These are phyloP conservation scores for Nowickia ferox DNA, from an alignment of 2,888 invertebrate genomes.

Conservation along the genomic window DNA sequence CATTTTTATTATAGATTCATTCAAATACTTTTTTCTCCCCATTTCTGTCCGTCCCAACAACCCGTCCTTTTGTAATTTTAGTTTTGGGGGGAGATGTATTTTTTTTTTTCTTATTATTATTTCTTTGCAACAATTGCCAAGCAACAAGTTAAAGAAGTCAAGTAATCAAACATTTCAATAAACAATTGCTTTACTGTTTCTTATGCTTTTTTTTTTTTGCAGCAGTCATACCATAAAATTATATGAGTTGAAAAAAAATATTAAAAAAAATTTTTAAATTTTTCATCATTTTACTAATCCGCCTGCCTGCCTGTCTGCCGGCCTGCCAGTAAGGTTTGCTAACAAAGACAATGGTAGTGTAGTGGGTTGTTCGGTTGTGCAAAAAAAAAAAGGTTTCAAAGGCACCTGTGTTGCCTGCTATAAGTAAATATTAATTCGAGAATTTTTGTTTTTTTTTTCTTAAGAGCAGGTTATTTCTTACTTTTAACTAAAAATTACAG, in stretches of 20 bases:
- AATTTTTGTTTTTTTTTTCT: slow-evolving; percentile 54
- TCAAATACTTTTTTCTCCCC: slow-evolving; percentile 52
- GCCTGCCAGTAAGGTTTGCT: slow-evolving; percentile 7
- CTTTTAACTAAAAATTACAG: slow-evolving; percentile 45
- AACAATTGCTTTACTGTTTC: slow-evolving; percentile 58
- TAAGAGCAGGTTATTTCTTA: slow-evolving; percentile 57
- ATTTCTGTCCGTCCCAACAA: slow-evolving; percentile 15
- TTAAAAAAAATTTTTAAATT: slow-evolving; percentile 33
- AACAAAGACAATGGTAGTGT: slow-evolving; percentile 57
- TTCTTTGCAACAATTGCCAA: slow-evolving; percentile 62
- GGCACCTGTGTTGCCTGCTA: slow-evolving; percentile 55
- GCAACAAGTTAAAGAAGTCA: slow-evolving; percentile 71
- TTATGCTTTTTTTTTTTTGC: neutral
- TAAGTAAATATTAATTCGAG: slow-evolving; percentile 65
- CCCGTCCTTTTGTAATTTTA: slow-evolving; percentile 13
- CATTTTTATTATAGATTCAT: slow-evolving; percentile 71
- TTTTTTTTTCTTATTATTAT: slow-evolving; percentile 37
- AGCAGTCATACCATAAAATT: slow-evolving; percentile 57
- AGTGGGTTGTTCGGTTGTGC: slow-evolving; percentile 24
- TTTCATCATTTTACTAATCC: slow-evolving; percentile 69
- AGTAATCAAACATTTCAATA: slow-evolving; percentile 73
- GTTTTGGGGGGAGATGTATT: neutral
- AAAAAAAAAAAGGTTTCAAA: slow-evolving; percentile 23
- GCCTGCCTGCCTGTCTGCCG: slow-evolving; percentile 41
- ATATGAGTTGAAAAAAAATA: slow-evolving; percentile 47